Evolutionary conservation across 2,797 vertebrate genomes (phyloP), one percentile per base, ranked within the genome.

Genomic region (Aulostomus chinensis): DNA sequence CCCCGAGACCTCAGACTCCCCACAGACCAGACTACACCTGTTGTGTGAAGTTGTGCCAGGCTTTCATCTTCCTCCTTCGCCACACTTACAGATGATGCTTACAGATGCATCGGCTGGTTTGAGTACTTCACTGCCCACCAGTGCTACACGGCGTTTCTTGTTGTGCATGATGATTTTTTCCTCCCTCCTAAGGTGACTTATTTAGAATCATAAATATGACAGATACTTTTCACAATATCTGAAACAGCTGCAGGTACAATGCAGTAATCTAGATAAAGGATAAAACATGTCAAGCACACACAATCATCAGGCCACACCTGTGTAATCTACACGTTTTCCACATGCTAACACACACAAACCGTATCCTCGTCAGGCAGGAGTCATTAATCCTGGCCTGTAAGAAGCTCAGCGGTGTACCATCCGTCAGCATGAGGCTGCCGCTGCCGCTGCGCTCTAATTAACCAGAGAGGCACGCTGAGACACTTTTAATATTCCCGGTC

Each of bases 391-490:
- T 59, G 53, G 64, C 38, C 66, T 46, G 50, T 71, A 76, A 81
- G 62, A 67, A 52, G 60, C 64, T 60, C 63, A 64, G 72, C 63
- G 40, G 57, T 29, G 57, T 33, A 53, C 68, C 73, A 83, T 83
- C 75, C 51, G 48, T 78, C 82, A 82, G 82, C 52, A 36, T 53
- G 63, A 73, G 54, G 42, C 46, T 68, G 63, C 58, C 46, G 61
- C 38, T 58, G 58, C 68, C 17, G 68, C 81, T 62, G 65, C 48
- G 74, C 75, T 67, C 75, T 84, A 88, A 88, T 87, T 86, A 88
- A 82, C 74, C 76, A 82, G 46, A 84, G 68, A 69, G 42, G 50
- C 80, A 73, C 24, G 57, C 62, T 55, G 68, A 72, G 68, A 28
- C 62, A 66, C 62, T 69, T 78, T 71, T 78, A 76, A 88, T 75